Conservation (phyloP, 2,888 invertebrate genomes). For the Drosophila nr. perissopoda region DNA sequence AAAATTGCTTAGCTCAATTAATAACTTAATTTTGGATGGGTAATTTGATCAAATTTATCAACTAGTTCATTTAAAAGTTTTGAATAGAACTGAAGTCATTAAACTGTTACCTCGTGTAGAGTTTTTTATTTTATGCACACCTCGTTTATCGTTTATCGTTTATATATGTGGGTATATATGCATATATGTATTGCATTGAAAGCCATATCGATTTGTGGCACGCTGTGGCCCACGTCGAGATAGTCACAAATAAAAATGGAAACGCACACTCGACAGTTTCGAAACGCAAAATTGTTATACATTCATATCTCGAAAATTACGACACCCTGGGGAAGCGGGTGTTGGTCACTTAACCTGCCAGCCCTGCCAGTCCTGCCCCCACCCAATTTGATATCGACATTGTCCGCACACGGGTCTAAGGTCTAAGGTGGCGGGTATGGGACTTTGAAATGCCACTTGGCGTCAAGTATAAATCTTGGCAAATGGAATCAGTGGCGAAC, state of each 20-base stretch:
- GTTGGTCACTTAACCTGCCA: conserved; percentile 64
- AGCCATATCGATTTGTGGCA: conserved; percentile 39
- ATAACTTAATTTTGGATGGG: not conserved
- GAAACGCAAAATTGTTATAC: conserved; percentile 81
- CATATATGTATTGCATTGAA: conserved; percentile 7
- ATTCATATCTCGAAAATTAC: conserved; percentile 85
- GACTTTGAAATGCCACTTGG: conserved; percentile 38
- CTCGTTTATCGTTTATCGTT: not conserved
- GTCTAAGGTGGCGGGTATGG: not conserved
- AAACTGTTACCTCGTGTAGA: not conserved
- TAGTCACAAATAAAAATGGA: conserved; percentile 68
- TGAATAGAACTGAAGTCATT: not conserved
- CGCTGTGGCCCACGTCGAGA: conserved; percentile 32
- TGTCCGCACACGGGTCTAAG: conserved; percentile 17
- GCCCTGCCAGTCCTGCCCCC: conserved; percentile 3
- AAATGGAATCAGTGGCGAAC: conserved; percentile 41
- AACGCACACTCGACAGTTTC: conserved; percentile 64
- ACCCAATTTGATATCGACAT: not conserved
- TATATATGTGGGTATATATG: too few relatives aligned
- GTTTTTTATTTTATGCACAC: not conserved
- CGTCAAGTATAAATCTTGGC: conserved; percentile 66
- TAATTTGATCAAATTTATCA: not conserved
- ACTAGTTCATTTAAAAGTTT: not conserved
- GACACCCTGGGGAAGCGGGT: conserved; percentile 82
- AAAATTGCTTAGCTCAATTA: not conserved